Evolutionary conservation across 2,797 vertebrate genomes (phyloP).

Genomic region (Pangasius djambal): DNA sequence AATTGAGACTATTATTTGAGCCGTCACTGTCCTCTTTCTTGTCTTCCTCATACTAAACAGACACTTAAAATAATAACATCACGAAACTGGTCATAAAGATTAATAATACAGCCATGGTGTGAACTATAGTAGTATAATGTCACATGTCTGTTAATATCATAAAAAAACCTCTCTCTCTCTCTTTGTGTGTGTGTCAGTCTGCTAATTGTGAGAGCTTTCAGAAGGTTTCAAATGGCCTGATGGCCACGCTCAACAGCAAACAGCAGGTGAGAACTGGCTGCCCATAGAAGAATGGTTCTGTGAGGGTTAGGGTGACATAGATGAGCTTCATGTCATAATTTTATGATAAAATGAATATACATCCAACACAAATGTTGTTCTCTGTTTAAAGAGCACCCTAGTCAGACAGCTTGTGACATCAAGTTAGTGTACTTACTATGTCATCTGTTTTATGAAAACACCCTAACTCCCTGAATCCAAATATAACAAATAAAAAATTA

Average conservation of each 20-base stretch:
- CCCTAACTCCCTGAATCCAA: not conserved
- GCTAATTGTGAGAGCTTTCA: not conserved
- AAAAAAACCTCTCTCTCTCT: not conserved
- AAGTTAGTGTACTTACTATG: not conserved
- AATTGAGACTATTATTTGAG: not conserved
- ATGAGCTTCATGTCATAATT: not conserved
- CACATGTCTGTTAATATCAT: not conserved
- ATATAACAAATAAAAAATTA: not conserved
- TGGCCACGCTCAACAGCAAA: not conserved
- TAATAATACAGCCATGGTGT: not conserved
- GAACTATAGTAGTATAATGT: not conserved
- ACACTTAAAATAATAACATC: conserved; percentile 15
- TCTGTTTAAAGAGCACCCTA: not conserved
- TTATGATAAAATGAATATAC: not conserved
- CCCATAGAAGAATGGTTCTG: not conserved
- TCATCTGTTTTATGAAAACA: not conserved
- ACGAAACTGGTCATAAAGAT: conserved; percentile 5
- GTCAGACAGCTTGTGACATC: not conserved
- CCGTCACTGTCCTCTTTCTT: not conserved
- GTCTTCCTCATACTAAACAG: not conserved
- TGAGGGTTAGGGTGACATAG: not conserved
- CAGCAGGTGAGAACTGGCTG: not conserved
- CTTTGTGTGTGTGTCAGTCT: not conserved
- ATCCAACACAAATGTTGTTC: not conserved
- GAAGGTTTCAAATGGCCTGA: not conserved